phyloP scores from a whole-genome alignment of 2,888 invertebrate genomes.

The Alsophila aescularia region DNA sequence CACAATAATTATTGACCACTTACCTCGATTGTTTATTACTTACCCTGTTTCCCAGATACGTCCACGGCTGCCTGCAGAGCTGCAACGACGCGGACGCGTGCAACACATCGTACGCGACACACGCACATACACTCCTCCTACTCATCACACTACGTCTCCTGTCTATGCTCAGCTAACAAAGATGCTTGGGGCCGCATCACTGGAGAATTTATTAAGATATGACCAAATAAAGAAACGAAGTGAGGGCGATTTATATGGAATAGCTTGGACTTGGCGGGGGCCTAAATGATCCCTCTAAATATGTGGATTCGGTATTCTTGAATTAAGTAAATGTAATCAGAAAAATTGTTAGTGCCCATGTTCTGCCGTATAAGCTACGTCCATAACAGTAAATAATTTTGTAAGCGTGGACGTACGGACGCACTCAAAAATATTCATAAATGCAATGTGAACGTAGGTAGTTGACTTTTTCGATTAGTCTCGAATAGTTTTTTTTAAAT shows the following conservation, averaged over 20 bases:
- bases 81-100: conserved; percentile 97
- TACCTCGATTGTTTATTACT: background rate
- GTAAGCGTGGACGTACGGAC: no score
- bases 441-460: no score
- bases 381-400: no score
- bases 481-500: no score
- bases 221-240: background rate
- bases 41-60: conserved; percentile 86
- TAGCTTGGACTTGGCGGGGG: no score
- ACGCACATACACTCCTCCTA: conserved; percentile 24
- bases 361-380: no score
- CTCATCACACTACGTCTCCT: conserved; percentile 17
- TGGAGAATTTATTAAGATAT: background rate
- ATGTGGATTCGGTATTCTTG: no score
- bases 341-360: no score
- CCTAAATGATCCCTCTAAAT: no score
- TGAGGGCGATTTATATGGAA: background rate
- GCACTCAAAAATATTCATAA: no score
- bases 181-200: background rate
- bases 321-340: no score
- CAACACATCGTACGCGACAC: conserved; percentile 77
- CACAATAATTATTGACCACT: background rate
- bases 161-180: conserved; percentile 54
- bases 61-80: conserved; percentile 96
- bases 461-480: no score